phyloP scores from a whole-genome alignment of 2,888 invertebrate species.

The Drosophila cognata region DNA sequence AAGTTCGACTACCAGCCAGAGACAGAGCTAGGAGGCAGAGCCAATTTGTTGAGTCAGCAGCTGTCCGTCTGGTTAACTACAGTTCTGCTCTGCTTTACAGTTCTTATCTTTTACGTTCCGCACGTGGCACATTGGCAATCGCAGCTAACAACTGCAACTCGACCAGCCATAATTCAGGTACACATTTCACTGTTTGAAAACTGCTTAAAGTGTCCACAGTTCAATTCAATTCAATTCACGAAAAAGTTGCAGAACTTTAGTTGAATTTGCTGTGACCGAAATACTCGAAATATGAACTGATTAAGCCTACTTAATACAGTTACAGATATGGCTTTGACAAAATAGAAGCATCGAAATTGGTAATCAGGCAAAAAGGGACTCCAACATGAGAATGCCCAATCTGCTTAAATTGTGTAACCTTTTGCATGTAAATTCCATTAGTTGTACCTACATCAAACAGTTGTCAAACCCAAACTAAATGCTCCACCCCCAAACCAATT shows the following conservation, averaged over 20 bases:
- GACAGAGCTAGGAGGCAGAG: constrained; percentile 2
- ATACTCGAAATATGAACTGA: not conserved
- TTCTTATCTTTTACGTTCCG: constrained; percentile 32
- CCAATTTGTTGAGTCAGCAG: constrained; percentile 54
- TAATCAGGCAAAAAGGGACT: not conserved
- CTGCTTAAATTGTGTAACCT: constrained; percentile 6
- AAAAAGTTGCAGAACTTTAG: not conserved
- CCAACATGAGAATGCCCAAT: not conserved
- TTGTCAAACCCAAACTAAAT: constrained; percentile 3
- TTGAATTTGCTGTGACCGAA: not conserved
- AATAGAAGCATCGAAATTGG: not conserved
- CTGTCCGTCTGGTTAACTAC: constrained; percentile 2
- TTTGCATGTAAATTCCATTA: constrained; percentile 4
- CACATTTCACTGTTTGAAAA: not conserved
- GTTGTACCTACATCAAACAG: not conserved
- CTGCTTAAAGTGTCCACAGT: not conserved
- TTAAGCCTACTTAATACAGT: not conserved
- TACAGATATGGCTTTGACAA: not conserved
- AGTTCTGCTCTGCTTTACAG: not conserved
- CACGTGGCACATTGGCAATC: constrained; percentile 14
- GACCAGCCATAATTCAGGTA: not conserved
- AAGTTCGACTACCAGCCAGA: constrained; percentile 1
- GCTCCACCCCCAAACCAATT: not conserved
- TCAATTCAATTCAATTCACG: not conserved
- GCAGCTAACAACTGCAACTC: not conserved